These are phyloP conservation scores for Bettongia penicillata DNA, from an alignment of 2,113 vertebrate genomes.

Conservation along the genomic window DNA sequence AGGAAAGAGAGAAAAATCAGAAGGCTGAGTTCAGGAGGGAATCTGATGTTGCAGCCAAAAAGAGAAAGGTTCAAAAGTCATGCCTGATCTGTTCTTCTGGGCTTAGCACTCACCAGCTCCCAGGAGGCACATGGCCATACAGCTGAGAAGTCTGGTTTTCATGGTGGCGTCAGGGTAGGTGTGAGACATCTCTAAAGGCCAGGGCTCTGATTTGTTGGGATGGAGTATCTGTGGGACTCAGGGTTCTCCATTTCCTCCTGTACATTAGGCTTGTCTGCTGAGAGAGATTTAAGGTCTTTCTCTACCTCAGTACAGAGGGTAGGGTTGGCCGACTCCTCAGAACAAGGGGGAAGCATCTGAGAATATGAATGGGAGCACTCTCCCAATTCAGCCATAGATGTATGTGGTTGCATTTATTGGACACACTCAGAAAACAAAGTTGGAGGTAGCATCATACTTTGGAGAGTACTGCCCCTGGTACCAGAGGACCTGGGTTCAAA, in stretches of 20 bases:
- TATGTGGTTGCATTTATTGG: too few species aligned
- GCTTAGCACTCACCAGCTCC: conserved; percentile 1
- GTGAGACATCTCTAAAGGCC: not conserved
- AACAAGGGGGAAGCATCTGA: not conserved
- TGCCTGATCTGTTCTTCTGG: not conserved
- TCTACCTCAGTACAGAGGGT: not conserved
- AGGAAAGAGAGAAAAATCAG: not conserved
- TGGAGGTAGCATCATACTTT: too few species aligned
- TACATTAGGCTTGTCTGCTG: not conserved
- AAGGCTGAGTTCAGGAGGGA: not conserved
- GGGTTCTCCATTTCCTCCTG: not conserved
- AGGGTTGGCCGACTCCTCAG: not conserved
- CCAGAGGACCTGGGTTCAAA: too few species aligned
- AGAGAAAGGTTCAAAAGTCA: not conserved
- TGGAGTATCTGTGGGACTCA: not conserved
- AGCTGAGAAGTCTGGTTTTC: not conserved
- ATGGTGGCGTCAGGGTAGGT: not conserved
- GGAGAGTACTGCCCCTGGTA: too few species aligned
- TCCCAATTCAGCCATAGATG: too few species aligned
- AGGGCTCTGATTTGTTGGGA: not conserved
- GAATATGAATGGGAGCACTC: too few species aligned
- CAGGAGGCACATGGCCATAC: conserved; percentile 9
- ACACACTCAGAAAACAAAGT: too few species aligned
- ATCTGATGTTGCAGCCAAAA: not conserved
- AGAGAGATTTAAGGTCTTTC: not conserved